Conservation (phyloP, 2,797 vertebrate species). For the Bradypodion ventrale region DNA sequence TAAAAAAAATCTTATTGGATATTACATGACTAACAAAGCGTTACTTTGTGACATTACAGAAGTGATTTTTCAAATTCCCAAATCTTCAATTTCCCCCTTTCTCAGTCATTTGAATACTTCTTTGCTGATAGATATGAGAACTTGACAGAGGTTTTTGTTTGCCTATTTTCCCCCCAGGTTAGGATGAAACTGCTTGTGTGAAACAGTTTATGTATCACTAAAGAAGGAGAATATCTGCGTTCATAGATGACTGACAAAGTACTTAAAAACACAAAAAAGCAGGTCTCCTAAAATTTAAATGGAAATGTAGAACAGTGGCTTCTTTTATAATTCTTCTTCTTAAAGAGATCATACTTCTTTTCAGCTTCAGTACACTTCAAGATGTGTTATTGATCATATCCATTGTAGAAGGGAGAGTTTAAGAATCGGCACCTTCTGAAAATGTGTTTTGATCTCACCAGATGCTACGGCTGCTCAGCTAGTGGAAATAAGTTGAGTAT, state of each 20-base stretch:
- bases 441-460: slow-evolving; percentile 63
- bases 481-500: slow-evolving; percentile 58
- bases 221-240: neutral
- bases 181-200: neutral
- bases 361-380: slow-evolving; percentile 36
- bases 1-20: no score
- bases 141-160: neutral
- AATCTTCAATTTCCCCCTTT: neutral
- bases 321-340: slow-evolving; percentile 19
- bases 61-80: no score
- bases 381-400: slow-evolving; percentile 63
- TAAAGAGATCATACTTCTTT: slow-evolving; percentile 44
- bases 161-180: neutral
- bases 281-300: neutral
- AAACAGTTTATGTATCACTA: neutral
- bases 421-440: slow-evolving; percentile 48
- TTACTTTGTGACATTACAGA: no score
- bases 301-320: neutral
- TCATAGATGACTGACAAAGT: neutral
- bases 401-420: slow-evolving; percentile 57
- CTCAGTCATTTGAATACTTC: neutral
- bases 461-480: slow-evolving; percentile 47
- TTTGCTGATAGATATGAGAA: no score
- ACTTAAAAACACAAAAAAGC: neutral
- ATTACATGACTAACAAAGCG: no score